Conservation (phyloP, 2,113 vertebrate genomes). For the Paramormyrops kingsleyae region DNA sequence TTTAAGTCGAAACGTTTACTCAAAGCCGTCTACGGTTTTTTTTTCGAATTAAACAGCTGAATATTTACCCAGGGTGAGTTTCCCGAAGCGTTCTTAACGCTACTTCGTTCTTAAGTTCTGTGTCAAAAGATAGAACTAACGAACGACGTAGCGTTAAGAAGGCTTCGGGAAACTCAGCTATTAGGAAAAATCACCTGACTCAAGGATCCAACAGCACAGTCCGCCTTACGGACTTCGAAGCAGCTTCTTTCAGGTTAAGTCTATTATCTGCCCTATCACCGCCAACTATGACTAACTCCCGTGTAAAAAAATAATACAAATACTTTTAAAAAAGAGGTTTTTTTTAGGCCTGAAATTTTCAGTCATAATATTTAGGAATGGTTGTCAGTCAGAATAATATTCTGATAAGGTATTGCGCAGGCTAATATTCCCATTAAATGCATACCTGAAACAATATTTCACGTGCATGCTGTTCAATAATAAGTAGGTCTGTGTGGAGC, state of each 20-base stretch:
- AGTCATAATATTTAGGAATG: neutral
- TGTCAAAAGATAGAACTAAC: too few species aligned
- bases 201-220: neutral
- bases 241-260: neutral
- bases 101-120: too few species aligned
- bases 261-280: neutral
- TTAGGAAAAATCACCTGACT: neutral
- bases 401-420: neutral
- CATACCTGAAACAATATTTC: neutral
- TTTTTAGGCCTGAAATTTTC: neutral
- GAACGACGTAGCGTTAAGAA: too few species aligned
- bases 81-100: too few species aligned
- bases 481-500: neutral
- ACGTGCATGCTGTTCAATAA: neutral
- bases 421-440: neutral
- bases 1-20: neutral
- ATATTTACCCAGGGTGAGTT: neutral
- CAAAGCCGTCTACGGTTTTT: neutral
- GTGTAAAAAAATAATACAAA: neutral
- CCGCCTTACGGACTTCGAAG: neutral
- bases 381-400: neutral
- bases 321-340: neutral
- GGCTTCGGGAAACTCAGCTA: too few species aligned
- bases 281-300: neutral
- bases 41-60: neutral